Base-by-base conservation (phyloP, 2,888 invertebrate species). In the Nemapogon koenigi region DNA sequence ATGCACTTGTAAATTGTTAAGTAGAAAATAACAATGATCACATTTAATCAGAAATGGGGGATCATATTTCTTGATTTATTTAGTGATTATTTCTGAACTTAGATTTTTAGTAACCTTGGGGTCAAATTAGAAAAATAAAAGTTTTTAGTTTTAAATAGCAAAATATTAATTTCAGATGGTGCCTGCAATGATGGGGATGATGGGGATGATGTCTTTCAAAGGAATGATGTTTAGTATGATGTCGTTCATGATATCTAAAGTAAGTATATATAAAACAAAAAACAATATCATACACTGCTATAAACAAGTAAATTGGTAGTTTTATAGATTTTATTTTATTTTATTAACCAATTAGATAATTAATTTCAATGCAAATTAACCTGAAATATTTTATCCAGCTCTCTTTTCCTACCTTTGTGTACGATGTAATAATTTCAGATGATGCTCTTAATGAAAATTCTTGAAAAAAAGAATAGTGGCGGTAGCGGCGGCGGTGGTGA, bases 141-240 rank as follows among this genome's bases (percentile, higher is more conserved):
- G 22, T 22, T 7, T 7, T 7, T 6, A 7, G 10, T 7, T 22
- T 6, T 22, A 22, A 22, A 22, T 22, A 22, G 11, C 4, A 28
- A 7, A 7, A 27, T 27, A 25, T 33, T 35, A 32, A n/a, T 52
- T 55, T 14, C 50, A 78, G 78, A 76, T 78, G 72, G 51, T 78
- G 1, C 78, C 79, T 43, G 78, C 75, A 0, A 79, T 80, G 70
- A 72, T 76, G 80, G 82, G 82, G 0, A 76, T 82, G 78, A 78
- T 81, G 70, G 83, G 83, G 16, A 75, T 84, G 69, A 79, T 82
- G 68, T 76, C 82, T 0, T 72, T 83, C 53, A 83, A 83, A 50
- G 81, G 82, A 10, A 82, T 84, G 81, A 73, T 84, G 66, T 80
- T 85, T 54, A 81, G 83, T 30, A 83, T 83, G 58, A 78, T 83